Evolutionary conservation across 2,888 invertebrate species (phyloP).

Genomic region (Ernsta delagoae): DNA sequence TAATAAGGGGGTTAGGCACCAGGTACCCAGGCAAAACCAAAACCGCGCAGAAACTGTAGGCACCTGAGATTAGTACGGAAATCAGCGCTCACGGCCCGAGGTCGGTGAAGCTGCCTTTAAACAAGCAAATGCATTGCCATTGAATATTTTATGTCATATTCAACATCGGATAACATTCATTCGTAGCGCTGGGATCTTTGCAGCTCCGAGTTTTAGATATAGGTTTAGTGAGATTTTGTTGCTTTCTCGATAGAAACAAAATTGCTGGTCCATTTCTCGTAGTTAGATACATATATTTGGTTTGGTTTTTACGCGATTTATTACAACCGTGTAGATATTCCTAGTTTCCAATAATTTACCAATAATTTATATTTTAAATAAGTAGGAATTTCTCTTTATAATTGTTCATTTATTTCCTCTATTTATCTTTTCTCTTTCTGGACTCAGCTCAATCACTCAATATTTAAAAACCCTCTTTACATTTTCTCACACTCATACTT

Average conservation of each 20-base stretch:
- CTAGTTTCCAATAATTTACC: too few species aligned
- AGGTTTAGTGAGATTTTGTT: not conserved
- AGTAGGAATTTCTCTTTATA: too few species aligned
- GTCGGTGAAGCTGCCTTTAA: not conserved
- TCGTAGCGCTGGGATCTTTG: conserved; percentile 1
- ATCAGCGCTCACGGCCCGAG: not conserved
- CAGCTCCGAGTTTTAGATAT: not conserved
- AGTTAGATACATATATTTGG: too few species aligned
- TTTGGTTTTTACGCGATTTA: not conserved
- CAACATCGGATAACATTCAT: conserved; percentile 4
- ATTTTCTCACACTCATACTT: not conserved
- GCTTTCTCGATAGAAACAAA: conserved; percentile 1
- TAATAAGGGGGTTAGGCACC: too few species aligned
- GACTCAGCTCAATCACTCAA: not conserved
- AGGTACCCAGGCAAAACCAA: not conserved
- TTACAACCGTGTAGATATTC: not conserved
- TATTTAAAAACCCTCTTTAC: not conserved
- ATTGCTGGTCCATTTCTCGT: not conserved
- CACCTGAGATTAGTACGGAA: not conserved
- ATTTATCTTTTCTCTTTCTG: too few species aligned
- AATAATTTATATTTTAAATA: too few species aligned
- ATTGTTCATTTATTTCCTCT: too few species aligned
- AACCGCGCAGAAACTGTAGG: not conserved
- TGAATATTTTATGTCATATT: conserved; percentile 3
- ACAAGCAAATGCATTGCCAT: not conserved